These are phyloP conservation scores for Loris lydekkerianus DNA, from an alignment of 2,797 vertebrate species.

Conservation along the genomic window DNA sequence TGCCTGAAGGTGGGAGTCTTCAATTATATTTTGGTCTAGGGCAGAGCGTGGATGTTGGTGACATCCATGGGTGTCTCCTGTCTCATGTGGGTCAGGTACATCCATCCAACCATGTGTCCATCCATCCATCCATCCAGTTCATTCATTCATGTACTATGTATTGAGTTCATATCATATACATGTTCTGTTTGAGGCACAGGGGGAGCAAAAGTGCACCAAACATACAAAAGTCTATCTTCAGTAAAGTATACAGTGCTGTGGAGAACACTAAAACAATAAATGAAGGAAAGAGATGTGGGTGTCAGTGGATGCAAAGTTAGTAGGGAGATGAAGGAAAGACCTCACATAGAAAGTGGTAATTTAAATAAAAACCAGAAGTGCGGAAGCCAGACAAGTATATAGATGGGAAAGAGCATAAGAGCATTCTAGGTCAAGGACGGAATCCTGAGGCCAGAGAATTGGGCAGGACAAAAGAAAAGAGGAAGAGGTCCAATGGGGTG, in stretches of 20 bases:
- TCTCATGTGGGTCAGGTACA: background rate
- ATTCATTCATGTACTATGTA: background rate
- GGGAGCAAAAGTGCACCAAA: background rate
- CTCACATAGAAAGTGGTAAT: background rate
- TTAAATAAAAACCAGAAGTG: background rate
- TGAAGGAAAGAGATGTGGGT: background rate
- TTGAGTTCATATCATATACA: background rate
- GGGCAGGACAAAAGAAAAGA: too few species aligned
- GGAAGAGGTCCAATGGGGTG: too few species aligned
- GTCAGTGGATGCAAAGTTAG: background rate
- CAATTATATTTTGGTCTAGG: background rate
- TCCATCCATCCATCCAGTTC: background rate
- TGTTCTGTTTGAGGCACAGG: background rate
- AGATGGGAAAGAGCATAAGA: background rate
- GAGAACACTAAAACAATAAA: background rate
- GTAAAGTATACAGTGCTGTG: background rate
- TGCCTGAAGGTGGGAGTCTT: conserved; percentile 43
- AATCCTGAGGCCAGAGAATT: background rate
- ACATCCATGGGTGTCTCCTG: background rate
- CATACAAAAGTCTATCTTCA: background rate
- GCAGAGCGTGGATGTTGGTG: background rate
- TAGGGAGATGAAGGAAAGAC: background rate
- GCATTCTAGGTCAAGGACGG: background rate
- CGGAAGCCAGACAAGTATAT: background rate
- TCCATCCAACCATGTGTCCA: background rate